These are phyloP conservation scores for Mormyrops attenuatus DNA, from an alignment of 2,797 vertebrate species.

Conservation along the genomic window DNA sequence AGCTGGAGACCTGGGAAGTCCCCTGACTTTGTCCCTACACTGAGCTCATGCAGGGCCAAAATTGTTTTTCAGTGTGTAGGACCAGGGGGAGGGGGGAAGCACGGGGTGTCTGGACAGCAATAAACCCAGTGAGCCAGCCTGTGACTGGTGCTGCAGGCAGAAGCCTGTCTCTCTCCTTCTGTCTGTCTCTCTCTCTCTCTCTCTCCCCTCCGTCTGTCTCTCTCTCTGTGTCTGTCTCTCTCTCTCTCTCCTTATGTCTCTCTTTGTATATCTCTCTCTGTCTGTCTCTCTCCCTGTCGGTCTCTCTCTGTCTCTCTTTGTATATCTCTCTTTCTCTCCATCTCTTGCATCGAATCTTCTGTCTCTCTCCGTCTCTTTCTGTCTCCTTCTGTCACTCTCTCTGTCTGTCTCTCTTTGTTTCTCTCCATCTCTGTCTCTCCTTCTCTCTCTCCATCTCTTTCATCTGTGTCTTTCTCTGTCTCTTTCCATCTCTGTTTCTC, in stretches of 20 bases:
- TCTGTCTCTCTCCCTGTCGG: too few relatives aligned
- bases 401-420: too few relatives aligned
- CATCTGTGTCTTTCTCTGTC: not conserved
- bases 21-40: slow-evolving; percentile 28
- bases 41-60: slow-evolving; percentile 1
- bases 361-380: too few relatives aligned
- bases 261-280: not conserved
- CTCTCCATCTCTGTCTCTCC: not conserved
- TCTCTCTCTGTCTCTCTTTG: too few relatives aligned
- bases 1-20: slow-evolving; percentile 48
- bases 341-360: too few relatives aligned
- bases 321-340: too few relatives aligned
- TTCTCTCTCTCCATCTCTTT: not conserved
- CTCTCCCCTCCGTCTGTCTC: not conserved
- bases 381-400: too few relatives aligned
- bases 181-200: not conserved
- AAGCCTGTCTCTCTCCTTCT: not conserved
- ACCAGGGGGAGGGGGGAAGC: not conserved
- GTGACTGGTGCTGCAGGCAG: slow-evolving; percentile 16
- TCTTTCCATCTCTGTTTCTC: not conserved
- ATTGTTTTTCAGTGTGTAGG: slow-evolving; percentile 19
- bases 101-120: not conserved
- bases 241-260: not conserved
- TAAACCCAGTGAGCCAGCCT: not conserved
- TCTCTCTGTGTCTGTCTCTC: not conserved